Percentiles rank a stretch among this genome's conserved stretches.
Conservation (phyloP, 1,140 invertebrate species). For the Dinoponera quadriceps region DNA sequence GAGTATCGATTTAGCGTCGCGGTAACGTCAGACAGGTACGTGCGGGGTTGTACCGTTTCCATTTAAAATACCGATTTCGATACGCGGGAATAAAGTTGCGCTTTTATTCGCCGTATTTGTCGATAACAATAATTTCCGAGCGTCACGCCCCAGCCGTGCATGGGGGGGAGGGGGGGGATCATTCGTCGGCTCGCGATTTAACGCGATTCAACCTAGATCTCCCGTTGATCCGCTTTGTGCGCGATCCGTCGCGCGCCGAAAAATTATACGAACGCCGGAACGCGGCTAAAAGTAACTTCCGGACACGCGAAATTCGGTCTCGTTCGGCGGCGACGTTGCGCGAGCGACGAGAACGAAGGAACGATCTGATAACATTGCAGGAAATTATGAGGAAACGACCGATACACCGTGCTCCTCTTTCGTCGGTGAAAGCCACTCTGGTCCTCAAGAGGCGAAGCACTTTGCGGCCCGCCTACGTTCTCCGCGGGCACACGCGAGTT, state of each 20-base stretch:
- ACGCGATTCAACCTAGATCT: not conserved
- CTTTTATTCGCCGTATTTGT: constrained; percentile 7
- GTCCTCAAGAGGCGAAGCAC: constrained; percentile 66
- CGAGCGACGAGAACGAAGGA: constrained; percentile 15
- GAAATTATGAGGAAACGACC: constrained; percentile 60
- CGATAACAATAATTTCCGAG: not conserved
- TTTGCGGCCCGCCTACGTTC: constrained; percentile 69
- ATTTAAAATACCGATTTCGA: constrained; percentile 44
- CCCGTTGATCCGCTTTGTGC: not conserved
- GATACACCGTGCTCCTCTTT: constrained; percentile 61
- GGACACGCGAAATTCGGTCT: constrained; percentile 34
- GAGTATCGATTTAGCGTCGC: constrained; percentile 62
- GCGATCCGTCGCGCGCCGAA: not conserved
- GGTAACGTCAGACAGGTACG: constrained; percentile 48
- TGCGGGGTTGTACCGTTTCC: constrained; percentile 16
- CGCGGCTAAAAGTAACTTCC: no score
- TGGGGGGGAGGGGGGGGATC: not conserved
- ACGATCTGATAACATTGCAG: constrained; percentile 54
- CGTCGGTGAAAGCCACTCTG: constrained; percentile 67
- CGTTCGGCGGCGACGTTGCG: not conserved
- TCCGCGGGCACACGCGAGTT: constrained; percentile 38
- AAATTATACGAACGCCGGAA: not conserved
- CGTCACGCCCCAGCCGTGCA: not conserved
- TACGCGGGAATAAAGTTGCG: constrained; percentile 16
- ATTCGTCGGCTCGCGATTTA: not conserved